A percentile compares a stretch with the other conserved stretches of the same genome.
Evolutionary conservation across 1,140 invertebrate species (phyloP).

Genomic region (Zaprionus camerounensis): DNA sequence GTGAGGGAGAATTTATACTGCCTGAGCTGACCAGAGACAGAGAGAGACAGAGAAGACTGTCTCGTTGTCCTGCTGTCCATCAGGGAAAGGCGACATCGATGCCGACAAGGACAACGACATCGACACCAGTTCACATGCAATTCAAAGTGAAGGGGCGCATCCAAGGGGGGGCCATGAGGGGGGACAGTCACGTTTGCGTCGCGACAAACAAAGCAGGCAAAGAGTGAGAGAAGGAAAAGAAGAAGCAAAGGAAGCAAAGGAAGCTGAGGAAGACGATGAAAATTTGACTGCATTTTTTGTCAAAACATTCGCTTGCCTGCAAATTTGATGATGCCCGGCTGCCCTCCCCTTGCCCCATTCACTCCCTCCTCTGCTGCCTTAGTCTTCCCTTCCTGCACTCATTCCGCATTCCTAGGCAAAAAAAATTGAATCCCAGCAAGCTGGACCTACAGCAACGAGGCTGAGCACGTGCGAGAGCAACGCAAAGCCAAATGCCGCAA

Average conservation of each 20-base stretch:
- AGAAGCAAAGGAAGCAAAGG: neutral
- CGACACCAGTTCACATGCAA: conserved; percentile 20
- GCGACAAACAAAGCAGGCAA: conserved; percentile 6
- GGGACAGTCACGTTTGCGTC: conserved; percentile 10
- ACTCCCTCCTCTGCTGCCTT: neutral
- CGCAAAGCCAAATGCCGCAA: conserved; percentile 20
- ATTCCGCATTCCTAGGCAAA: conserved; percentile 6
- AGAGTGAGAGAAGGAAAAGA: neutral
- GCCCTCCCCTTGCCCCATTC: neutral
- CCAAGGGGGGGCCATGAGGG: neutral
- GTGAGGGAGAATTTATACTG: neutral
- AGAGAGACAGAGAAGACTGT: neutral
- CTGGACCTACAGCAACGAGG: neutral
- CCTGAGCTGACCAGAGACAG: neutral
- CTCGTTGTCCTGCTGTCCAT: neutral
- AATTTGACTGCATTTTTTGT: conserved; percentile 14
- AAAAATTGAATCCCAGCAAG: conserved; percentile 27
- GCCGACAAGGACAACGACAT: conserved; percentile 25
- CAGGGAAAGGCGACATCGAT: conserved; percentile 5
- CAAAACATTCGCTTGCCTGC: conserved; percentile 30
- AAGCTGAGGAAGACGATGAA: neutral
- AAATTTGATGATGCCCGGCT: conserved; percentile 35
- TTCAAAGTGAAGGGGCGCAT: conserved; percentile 7
- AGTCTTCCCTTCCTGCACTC: neutral
- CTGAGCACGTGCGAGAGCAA: conserved; percentile 31